Conservation (phyloP, 2,113 vertebrate species). For the Turnix velox region DNA sequence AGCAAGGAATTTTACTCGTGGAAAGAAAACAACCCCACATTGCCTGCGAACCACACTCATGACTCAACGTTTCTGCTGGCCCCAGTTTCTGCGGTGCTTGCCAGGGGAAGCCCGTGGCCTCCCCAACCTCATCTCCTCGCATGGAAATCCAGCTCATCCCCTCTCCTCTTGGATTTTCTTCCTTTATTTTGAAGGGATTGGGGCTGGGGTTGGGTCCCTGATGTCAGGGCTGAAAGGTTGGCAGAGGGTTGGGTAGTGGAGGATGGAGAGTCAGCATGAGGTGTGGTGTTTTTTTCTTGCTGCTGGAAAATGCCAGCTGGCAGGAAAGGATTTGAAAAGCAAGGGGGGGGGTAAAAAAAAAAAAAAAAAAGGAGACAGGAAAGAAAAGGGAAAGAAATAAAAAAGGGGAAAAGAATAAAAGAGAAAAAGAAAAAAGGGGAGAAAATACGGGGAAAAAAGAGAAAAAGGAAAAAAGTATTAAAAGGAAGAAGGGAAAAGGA, state of each 20-base stretch:
- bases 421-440: accelerated
- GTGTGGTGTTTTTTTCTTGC: neutral
- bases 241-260: neutral
- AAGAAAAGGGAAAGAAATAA: accelerated
- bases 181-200: neutral
- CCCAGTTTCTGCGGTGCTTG: neutral
- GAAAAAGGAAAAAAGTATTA: accelerated
- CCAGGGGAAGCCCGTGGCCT: constrained; percentile 57
- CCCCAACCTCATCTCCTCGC: constrained; percentile 13
- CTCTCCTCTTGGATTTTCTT: neutral
- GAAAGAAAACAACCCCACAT: neutral
- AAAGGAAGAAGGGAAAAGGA: accelerated
- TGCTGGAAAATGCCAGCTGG: neutral
- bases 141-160: constrained; percentile 29
- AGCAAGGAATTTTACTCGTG: neutral
- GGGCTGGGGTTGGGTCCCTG: neutral
- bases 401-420: accelerated
- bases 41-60: neutral
- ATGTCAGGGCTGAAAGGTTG: neutral
- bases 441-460: accelerated
- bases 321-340: neutral
- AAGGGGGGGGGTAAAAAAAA: accelerated
- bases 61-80: constrained; percentile 64
- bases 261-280: neutral
- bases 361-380: accelerated